Evolutionary conservation across 2,888 invertebrate species (phyloP), one percentile per base, ranked within the genome.

Genomic region (Limnephilus marmoratus): DNA sequence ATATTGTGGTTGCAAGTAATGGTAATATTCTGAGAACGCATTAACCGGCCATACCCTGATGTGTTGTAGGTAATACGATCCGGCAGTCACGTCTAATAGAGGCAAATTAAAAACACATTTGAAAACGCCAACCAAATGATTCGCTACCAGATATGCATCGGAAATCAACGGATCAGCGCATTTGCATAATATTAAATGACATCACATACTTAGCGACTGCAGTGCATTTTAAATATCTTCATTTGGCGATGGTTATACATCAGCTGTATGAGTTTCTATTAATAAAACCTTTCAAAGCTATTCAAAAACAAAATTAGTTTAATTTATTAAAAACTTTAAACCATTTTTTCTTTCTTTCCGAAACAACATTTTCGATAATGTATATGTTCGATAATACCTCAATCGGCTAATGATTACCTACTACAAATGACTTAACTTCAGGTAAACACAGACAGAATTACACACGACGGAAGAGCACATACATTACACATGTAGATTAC

Each of bases 61-160:
- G 83, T 37, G 83, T 18, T n/a, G 68, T 53, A 53, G 53, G 34
- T 83, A 83, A 83, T 37, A 83, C 83, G 37, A 83, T 37, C 41
- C 83, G 37, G 37, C 37, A 34, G 83, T 83, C 92, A 88, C 82
- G 92, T 82, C 92, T 88, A 92, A 92, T 92, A 88, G 87, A 81
- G 90, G 86, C 92, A 91, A 89, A 92, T 92, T 92, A 92, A 92
- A 92, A 92, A 91, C 91, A 91, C 92, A 92, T 92, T 92, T 91
- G 89, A 91, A 92, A 92, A 88, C 82, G 92, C 88, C 90, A 92
- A 91, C 81, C 41, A 68, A 68, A 89, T 88, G 85, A 91, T 92
- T 91, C 89, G 92, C 92, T 18, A 81, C 90, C 68, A 81, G 90
- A 90, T 90, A 90, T 45, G 13, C 82, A 90, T 41, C 82, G 49